A percentile compares a stretch with the other conserved stretches of the same genome.
Evolutionary conservation across 2,797 vertebrate genomes (phyloP).

Genomic region (Takifugu ocellatus): DNA sequence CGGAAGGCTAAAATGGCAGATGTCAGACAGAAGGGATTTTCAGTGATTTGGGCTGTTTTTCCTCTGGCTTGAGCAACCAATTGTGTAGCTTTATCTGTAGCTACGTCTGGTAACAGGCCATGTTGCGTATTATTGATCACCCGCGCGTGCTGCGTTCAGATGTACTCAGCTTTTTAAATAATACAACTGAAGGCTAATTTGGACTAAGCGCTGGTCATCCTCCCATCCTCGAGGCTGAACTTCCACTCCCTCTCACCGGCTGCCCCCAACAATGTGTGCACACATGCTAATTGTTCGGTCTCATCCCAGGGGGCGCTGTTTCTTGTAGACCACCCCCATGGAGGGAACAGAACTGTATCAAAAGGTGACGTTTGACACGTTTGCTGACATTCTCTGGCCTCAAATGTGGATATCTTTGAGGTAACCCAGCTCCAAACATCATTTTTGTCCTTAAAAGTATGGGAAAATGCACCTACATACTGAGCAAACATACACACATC

Average conservation of each 20-base stretch:
- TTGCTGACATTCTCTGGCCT: too few species aligned
- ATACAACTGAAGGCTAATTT: neutral
- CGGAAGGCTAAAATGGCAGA: too few species aligned
- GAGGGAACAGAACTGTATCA: neutral
- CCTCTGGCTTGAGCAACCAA: neutral
- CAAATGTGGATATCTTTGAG: neutral
- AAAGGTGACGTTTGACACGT: neutral
- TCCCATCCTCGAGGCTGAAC: conserved; percentile 14
- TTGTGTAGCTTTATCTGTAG: too few species aligned
- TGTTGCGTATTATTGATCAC: neutral
- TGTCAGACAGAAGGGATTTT: too few species aligned
- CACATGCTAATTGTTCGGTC: too few species aligned
- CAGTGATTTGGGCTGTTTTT: too few species aligned
- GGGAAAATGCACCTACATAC: neutral
- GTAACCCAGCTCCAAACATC: conserved; percentile 16
- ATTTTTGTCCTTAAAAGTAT: conserved; percentile 13
- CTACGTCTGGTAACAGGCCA: neutral
- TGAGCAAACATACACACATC: too few species aligned
- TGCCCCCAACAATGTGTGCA: neutral
- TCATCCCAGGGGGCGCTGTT: neutral
- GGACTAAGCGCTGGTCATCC: too few species aligned
- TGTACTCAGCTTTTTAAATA: conserved; percentile 14
- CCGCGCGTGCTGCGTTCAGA: neutral
- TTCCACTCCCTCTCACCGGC: conserved; percentile 13
- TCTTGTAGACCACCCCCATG: neutral